A percentile compares a stretch with the other conserved stretches of the same genome.
Evolutionary conservation across 2,888 invertebrate species (phyloP).

Genomic region (Acleris sparsana): DNA sequence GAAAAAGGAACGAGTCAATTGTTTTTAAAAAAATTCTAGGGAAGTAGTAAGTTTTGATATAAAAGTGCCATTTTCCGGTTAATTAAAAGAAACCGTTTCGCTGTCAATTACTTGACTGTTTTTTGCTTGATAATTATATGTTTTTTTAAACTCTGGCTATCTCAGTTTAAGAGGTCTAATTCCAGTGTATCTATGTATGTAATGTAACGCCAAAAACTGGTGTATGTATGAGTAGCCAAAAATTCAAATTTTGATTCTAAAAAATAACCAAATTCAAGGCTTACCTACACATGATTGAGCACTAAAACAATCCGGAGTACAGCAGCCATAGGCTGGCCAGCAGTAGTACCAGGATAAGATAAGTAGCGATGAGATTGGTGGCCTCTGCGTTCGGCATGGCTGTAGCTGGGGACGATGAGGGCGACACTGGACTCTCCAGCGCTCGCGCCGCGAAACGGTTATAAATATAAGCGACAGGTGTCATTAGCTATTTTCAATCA

Average conservation of each 20-base stretch:
- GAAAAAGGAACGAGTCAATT: no score
- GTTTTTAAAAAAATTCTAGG: no score
- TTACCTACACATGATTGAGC: not conserved
- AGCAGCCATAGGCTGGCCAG: conserved; percentile 87
- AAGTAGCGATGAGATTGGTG: conserved; percentile 87
- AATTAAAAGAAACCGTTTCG: no score
- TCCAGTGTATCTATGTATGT: no score
- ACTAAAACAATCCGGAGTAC: conserved; percentile 85
- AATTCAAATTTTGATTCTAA: not conserved
- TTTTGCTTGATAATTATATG: no score
- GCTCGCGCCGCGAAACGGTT: conserved; percentile 16
- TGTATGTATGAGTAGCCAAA: no score
- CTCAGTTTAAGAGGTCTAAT: no score
- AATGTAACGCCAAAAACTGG: not conserved
- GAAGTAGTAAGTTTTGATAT: no score
- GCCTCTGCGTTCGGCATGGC: conserved; percentile 84
- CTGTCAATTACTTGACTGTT: no score
- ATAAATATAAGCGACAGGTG: conserved; percentile 17
- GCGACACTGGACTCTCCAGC: conserved; percentile 7
- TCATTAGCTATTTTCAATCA: conserved; percentile 17
- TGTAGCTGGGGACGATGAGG: conserved; percentile 39
- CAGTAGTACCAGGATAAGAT: conserved; percentile 86
- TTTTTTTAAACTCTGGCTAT: no score
- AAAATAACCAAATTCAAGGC: not conserved
- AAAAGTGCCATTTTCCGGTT: no score